Evolutionary conservation across 2,888 invertebrate species (phyloP).

Genomic region (Platycnemis pennipes): DNA sequence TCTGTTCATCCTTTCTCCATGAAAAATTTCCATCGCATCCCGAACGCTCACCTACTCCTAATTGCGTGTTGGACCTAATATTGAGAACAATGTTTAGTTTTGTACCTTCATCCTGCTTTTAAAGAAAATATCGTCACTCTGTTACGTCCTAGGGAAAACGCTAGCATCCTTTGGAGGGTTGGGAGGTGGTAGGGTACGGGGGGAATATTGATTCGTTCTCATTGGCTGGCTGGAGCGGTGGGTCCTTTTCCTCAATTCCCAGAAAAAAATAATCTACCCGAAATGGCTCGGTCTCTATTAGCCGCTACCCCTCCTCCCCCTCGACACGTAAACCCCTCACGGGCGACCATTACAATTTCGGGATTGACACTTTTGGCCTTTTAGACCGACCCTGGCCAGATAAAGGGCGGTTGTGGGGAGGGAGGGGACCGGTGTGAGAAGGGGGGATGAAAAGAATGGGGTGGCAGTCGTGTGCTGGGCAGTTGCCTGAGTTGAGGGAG

Average conservation of each 20-base stretch:
- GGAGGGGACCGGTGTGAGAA: background rate
- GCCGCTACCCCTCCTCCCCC: background rate
- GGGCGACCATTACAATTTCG: constrained; percentile 42
- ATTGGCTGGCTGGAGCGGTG: background rate
- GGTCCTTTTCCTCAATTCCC: constrained; percentile 16
- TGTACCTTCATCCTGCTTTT: no score
- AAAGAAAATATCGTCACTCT: no score
- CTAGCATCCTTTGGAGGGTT: no score
- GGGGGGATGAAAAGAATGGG: background rate
- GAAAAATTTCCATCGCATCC: no score
- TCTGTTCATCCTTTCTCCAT: no score
- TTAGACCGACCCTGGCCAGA: constrained; percentile 32
- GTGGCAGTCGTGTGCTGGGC: background rate
- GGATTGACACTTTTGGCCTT: constrained; percentile 52
- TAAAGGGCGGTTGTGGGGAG: background rate
- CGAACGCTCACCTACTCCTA: no score
- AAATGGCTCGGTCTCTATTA: constrained; percentile 13
- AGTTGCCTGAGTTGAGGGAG: background rate
- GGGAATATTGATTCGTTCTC: background rate
- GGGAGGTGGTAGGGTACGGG: background rate
- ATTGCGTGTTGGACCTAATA: no score
- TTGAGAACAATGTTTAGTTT: no score
- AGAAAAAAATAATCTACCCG: background rate
- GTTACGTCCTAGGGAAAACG: background rate
- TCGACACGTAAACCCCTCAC: background rate